Evolutionary conservation across 2,113 vertebrate species (phyloP), one percentile per base, ranked within the genome.

Genomic region (Riparia riparia): DNA sequence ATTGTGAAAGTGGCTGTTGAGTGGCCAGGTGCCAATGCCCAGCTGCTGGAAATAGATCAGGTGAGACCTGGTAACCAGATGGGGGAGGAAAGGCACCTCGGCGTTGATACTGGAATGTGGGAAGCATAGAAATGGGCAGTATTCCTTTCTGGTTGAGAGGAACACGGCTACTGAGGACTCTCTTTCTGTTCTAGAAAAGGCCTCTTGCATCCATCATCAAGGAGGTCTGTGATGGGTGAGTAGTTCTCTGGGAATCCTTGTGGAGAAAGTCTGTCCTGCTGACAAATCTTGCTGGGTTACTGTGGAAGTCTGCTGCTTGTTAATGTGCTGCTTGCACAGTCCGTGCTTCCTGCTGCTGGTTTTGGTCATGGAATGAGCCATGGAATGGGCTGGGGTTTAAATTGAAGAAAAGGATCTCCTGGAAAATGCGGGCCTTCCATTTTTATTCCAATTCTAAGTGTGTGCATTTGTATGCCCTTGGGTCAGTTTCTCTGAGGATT

Each of bases 1-100:
- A 99, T 99, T 4, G 99, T 99, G 93, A 99, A 99, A 97, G 99
- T 99, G 96, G 99, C 99, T 60, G 99, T 99, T 28, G 99, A 99
- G 89, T 99, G 99, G 99, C 99, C 99, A 3, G 99, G 99, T 80
- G 99, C 99, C 77, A 99, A 99, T 29, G 99, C 99, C 78, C 99
- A 99, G 95, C 98, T 99, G 70, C 99, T 99, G 53, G 99, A 99
- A 91, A 99, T 99, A 76, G 99, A 99, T 97, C 99, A 99, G 99
- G 99, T 99, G 80, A 96, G 98, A 39, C 60, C 26, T 47, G 10
- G 39, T 85, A 83, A 83, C 39, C 32, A 42, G 17, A n/a, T 41
- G 25, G 39, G 45, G 69, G 42, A 82, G 50, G 63, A 80, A 34
- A 44, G 10, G 32, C 39, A 47, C 39, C 60, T 10, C 60, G 78